Conservation (phyloP, 2,113 vertebrate species). For the Ploceus nigricollis region DNA sequence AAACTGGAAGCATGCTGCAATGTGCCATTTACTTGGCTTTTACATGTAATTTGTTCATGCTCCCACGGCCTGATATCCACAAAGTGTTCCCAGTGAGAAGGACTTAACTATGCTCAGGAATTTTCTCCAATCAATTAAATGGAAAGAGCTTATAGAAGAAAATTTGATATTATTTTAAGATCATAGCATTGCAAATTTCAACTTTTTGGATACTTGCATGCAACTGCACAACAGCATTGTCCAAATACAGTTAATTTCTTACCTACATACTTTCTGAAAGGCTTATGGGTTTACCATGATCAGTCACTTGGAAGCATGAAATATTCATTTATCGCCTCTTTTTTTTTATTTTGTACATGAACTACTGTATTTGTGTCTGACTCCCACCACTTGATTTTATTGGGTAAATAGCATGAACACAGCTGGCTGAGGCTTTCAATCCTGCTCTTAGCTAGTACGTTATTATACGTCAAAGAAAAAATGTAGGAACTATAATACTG, state of each 20-base stretch:
- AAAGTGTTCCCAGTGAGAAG: not conserved
- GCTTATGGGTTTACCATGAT: not conserved
- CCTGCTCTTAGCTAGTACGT: not conserved
- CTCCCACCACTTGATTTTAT: slow-evolving; percentile 28
- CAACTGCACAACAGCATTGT: not conserved
- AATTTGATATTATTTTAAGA: slow-evolving; percentile 3
- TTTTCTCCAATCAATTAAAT: slow-evolving; percentile 3
- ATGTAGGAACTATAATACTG: not conserved
- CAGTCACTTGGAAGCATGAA: slow-evolving; percentile 18
- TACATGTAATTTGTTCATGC: not conserved
- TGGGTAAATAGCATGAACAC: not conserved
- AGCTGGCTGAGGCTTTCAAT: slow-evolving; percentile 3
- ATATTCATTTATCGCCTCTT: slow-evolving; percentile 28
- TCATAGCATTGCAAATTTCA: not conserved
- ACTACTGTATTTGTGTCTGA: slow-evolving; percentile 9
- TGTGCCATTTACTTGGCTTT: not conserved
- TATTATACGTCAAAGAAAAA: not conserved
- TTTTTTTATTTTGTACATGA: slow-evolving; percentile 20
- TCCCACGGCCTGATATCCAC: not conserved
- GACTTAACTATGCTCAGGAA: not conserved
- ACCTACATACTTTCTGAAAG: not conserved
- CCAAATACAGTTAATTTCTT: slow-evolving; percentile 24
- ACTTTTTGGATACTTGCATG: slow-evolving; percentile 15
- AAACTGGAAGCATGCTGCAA: not conserved
- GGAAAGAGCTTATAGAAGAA: not conserved